phyloP scores from a whole-genome alignment of 2,888 invertebrate genomes.

The Sarcophaga subvicina region DNA sequence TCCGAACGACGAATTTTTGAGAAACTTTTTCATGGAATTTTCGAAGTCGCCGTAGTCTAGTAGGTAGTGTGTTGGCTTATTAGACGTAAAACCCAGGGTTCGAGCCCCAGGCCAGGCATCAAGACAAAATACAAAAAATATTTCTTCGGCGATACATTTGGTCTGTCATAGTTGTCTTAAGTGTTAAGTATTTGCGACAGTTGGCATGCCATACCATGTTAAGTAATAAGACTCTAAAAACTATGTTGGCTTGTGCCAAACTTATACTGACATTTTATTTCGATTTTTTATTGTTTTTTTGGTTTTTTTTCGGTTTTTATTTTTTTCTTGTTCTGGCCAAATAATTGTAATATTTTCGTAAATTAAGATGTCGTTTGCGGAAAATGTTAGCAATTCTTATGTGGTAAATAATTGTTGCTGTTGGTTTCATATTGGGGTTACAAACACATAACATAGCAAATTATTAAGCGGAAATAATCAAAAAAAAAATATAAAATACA shows the following conservation, averaged over 20 bases:
- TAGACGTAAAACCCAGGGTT: no score
- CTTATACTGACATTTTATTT: slow-evolving; percentile 60
- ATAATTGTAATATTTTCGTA: slow-evolving; percentile 52
- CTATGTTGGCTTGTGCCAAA: slow-evolving; percentile 68
- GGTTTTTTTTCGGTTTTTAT: slow-evolving; percentile 25
- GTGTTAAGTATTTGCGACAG: slow-evolving; percentile 69
- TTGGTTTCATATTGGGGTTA: slow-evolving; percentile 15
- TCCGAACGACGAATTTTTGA: no score
- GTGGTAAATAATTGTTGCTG: slow-evolving; percentile 12
- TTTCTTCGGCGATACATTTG: slow-evolving; percentile 18
- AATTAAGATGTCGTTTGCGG: slow-evolving; percentile 58
- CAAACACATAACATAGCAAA: neutral
- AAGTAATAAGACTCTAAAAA: slow-evolving; percentile 65
- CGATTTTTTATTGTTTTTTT: neutral
- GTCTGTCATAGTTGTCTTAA: slow-evolving; percentile 68
- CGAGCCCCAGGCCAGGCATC: no score
- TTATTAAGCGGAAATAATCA: no score
- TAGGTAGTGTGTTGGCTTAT: no score
- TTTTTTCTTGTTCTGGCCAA: slow-evolving; percentile 45
- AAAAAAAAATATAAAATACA: no score
- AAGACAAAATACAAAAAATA: no score
- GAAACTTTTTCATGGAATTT: no score
- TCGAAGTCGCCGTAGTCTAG: no score
- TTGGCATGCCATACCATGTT: slow-evolving; percentile 68
- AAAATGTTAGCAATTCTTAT: slow-evolving; percentile 42